These are phyloP conservation scores for Cryptocephalus moraei DNA, from an alignment of 2,888 invertebrate genomes.

Conservation along the genomic window DNA sequence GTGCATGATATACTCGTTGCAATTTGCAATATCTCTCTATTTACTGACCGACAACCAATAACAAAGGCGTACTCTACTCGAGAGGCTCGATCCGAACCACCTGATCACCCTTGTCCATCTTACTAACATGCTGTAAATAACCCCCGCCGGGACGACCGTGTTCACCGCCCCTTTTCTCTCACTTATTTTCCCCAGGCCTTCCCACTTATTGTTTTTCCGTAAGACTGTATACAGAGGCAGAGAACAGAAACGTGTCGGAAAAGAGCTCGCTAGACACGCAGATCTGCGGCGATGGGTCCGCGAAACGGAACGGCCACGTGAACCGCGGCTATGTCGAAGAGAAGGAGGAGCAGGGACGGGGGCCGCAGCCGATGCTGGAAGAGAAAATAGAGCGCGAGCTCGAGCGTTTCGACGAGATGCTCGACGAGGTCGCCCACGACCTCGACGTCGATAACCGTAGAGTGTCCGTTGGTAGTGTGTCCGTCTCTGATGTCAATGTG, in stretches of 20 bases:
- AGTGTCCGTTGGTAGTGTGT: conserved; percentile 22
- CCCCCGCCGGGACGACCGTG: not conserved
- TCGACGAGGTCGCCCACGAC: conserved; percentile 16
- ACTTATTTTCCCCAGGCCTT: conserved; percentile 27
- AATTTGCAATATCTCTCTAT: too few species aligned
- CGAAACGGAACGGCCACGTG: too few species aligned
- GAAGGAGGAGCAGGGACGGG: not conserved
- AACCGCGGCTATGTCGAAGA: conserved; percentile 8
- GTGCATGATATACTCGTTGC: too few species aligned
- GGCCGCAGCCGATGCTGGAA: not conserved
- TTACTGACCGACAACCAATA: too few species aligned
- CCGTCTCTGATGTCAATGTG: conserved; percentile 17
- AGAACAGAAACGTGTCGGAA: conserved; percentile 9
- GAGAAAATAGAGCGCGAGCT: conserved; percentile 15
- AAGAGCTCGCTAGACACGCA: conserved; percentile 5
- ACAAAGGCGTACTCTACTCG: too few species aligned
- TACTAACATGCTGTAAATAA: conserved; percentile 27
- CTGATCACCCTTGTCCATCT: too few species aligned
- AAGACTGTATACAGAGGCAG: conserved; percentile 16
- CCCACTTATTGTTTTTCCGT: conserved; percentile 31
- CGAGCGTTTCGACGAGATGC: conserved; percentile 19
- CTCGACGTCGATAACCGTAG: conserved; percentile 17
- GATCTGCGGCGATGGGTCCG: conserved; percentile 1
- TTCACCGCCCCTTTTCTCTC: conserved; percentile 2
- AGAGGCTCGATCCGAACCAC: too few species aligned